Conservation (phyloP, 53 echinoderm and acorn worm species). For the Mesocentrotus franciscanus region DNA sequence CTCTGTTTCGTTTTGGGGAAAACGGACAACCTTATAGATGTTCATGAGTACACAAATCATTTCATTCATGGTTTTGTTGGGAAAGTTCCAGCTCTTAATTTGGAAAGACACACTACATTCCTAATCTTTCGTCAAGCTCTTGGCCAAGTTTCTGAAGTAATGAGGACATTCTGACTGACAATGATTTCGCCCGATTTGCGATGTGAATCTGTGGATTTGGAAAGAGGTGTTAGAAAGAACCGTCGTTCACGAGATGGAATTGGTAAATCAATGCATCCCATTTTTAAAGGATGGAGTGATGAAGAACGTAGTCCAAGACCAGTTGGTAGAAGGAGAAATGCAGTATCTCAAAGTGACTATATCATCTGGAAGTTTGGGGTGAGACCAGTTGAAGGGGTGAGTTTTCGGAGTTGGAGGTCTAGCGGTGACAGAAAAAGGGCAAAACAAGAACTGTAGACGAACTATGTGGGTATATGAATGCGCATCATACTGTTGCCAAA, state of each 20-base stretch:
- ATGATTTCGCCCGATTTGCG: conserved; percentile 17
- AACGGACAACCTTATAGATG: neutral
- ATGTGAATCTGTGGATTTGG: neutral
- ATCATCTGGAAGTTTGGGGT: conserved; percentile 46
- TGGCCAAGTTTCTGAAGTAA: neutral
- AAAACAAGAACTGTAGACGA: too few relatives aligned
- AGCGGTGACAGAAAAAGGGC: too few relatives aligned
- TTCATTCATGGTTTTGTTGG: neutral
- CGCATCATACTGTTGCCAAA: too few relatives aligned
- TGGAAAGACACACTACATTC: neutral
- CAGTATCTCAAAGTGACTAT: conserved; percentile 27
- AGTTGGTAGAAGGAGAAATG: neutral
- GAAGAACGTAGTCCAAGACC: neutral
- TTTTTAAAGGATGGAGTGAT: conserved; percentile 3
- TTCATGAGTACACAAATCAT: neutral
- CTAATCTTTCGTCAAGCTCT: neutral
- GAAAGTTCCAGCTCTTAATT: neutral
- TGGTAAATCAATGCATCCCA: conserved; percentile 5
- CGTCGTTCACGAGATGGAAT: neutral
- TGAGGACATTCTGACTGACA: neutral
- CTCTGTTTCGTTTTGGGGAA: neutral
- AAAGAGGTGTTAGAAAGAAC: neutral
- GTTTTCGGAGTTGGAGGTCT: neutral
- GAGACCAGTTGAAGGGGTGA: conserved; percentile 33
- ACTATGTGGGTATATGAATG: too few relatives aligned